Percentiles rank a stretch among this genome's conserved stretches.
These are phyloP conservation scores for Erynnis tages DNA, from an alignment of 2,888 invertebrate genomes.

Conservation along the genomic window DNA sequence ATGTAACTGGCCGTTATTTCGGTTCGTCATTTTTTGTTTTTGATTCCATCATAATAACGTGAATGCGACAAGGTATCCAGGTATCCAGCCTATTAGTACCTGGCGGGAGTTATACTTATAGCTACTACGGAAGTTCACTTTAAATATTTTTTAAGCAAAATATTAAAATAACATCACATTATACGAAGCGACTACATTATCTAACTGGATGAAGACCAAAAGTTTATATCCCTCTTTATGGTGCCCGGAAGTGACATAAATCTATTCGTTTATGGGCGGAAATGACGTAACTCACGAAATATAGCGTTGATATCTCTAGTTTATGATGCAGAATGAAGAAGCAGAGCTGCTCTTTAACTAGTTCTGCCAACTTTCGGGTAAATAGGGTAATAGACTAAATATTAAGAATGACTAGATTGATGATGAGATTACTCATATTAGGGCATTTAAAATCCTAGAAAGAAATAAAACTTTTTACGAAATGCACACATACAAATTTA, in stretches of 20 bases:
- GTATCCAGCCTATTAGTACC: too few relatives aligned
- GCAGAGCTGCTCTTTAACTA: slow-evolving; percentile 7
- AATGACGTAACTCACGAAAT: slow-evolving; percentile 23
- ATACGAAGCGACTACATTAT: neutral
- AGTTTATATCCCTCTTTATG: slow-evolving; percentile 25
- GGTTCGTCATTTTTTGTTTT: too few relatives aligned
- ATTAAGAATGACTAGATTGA: neutral
- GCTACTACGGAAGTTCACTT: too few relatives aligned
- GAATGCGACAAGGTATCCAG: too few relatives aligned
- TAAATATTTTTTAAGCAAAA: too few relatives aligned
- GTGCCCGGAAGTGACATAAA: slow-evolving; percentile 26
- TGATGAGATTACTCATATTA: too few relatives aligned
- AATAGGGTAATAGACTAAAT: neutral
- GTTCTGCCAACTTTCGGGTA: slow-evolving; percentile 5
- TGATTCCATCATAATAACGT: too few relatives aligned
- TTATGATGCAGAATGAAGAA: slow-evolving; percentile 8
- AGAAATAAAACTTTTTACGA: too few relatives aligned
- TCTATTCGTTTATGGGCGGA: slow-evolving; percentile 26
- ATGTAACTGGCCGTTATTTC: too few relatives aligned
- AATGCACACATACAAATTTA: too few relatives aligned
- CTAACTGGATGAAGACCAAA: slow-evolving; percentile 13
- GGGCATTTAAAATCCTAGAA: too few relatives aligned
- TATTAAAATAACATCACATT: neutral
- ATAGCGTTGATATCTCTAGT: slow-evolving; percentile 19
- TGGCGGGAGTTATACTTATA: too few relatives aligned